Evolutionary conservation across 2,797 vertebrate genomes (phyloP).

Genomic region (Microctenopoma steveboyesi): DNA sequence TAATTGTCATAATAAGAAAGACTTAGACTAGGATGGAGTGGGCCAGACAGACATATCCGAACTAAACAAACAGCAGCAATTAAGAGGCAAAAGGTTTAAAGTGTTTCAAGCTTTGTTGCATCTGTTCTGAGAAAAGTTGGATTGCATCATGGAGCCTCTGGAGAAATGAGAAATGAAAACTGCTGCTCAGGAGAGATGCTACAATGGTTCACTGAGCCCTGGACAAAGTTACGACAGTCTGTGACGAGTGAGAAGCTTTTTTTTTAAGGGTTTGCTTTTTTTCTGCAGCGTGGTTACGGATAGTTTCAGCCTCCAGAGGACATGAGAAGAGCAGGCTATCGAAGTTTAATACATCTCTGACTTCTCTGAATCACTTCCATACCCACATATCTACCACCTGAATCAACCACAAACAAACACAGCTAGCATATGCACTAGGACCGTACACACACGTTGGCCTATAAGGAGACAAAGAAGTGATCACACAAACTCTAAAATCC

Average conservation of each 20-base stretch:
- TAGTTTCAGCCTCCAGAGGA: conserved; percentile 22
- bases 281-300: conserved; percentile 18
- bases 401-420: conserved; percentile 1
- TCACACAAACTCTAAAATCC: conserved; percentile 33
- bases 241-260: conserved; percentile 5
- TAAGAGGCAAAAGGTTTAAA: neutral
- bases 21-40: neutral
- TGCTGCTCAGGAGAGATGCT: conserved; percentile 23
- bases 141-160: conserved; percentile 49
- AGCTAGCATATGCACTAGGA: neutral
- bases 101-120: conserved; percentile 16
- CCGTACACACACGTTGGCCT: neutral
- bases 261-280: neutral
- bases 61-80: neutral
- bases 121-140: conserved; percentile 27
- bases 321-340: too few relatives aligned
- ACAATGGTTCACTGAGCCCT: neutral
- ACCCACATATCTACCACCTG: conserved; percentile 9
- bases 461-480: conserved; percentile 28
- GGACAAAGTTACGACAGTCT: neutral
- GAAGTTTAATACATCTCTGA: conserved; percentile 13
- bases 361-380: neutral
- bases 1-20: too few relatives aligned
- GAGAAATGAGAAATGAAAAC: conserved; percentile 34
- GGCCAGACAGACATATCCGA: conserved; percentile 7